These are phyloP conservation scores for Microcebus lehilahytsara DNA, from an alignment of 2,113 vertebrate genomes.

Conservation along the genomic window DNA sequence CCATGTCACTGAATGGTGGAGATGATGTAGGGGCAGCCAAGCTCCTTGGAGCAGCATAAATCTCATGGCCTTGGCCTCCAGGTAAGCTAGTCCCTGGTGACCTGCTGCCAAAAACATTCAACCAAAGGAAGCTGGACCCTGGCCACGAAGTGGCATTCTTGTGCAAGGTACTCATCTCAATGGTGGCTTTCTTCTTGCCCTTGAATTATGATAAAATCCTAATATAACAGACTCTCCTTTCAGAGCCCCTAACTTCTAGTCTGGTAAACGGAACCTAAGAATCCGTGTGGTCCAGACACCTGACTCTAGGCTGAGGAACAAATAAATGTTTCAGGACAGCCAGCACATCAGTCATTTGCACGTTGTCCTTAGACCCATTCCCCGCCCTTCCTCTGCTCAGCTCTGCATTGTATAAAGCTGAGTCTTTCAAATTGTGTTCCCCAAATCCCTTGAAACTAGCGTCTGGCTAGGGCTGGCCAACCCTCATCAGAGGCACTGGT, in stretches of 20 bases:
- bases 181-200: conserved; percentile 14
- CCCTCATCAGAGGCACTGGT: background rate
- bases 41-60: conserved; percentile 41
- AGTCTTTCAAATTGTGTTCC: background rate
- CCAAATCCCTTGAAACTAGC: background rate
- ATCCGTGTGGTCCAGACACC: background rate
- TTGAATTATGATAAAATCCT: conserved; percentile 49
- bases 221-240: conserved; percentile 9
- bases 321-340: background rate
- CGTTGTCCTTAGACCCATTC: background rate
- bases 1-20: background rate
- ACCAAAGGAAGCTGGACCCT: conserved; percentile 1
- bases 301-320: background rate
- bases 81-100: conserved; percentile 22
- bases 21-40: background rate
- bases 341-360: background rate
- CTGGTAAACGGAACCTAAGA: background rate
- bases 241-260: background rate
- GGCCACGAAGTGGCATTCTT: background rate
- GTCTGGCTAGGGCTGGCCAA: background rate
- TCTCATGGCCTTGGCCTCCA: conserved; percentile 14
- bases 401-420: background rate
- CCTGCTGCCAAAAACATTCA: conserved; percentile 22
- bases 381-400: background rate
- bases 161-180: background rate